Percentiles rank a stretch among this genome's conserved stretches.
These are phyloP conservation scores for Cephalopachus bancanus DNA, from an alignment of 2,797 vertebrate species.

Conservation along the genomic window DNA sequence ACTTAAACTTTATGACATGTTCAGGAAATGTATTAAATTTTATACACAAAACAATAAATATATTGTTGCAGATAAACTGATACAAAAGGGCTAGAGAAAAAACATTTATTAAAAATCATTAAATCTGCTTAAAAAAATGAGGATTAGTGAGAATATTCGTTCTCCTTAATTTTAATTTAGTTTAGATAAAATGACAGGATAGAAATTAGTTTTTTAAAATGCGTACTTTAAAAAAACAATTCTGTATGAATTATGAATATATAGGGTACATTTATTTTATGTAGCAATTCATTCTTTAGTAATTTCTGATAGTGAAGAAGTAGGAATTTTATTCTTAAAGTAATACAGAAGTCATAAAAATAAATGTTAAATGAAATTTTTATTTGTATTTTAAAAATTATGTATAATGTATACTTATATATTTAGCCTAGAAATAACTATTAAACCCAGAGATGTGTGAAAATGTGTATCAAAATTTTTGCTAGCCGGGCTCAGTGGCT, in stretches of 20 bases:
- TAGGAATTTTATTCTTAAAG: neutral
- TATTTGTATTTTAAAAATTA: neutral
- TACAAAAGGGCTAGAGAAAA: neutral
- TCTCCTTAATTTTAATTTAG: neutral
- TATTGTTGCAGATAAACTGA: neutral
- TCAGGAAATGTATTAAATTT: neutral
- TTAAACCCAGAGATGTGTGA: neutral
- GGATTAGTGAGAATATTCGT: neutral
- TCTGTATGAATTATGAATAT: neutral
- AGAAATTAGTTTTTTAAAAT: neutral
- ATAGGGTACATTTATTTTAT: neutral
- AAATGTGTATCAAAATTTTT: neutral
- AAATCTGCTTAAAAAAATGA: constrained; percentile 15
- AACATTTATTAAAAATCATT: neutral
- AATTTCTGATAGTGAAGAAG: neutral
- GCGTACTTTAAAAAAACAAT: neutral
- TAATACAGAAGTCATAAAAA: neutral
- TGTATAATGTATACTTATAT: neutral
- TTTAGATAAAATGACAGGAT: neutral
- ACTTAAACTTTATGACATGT: neutral
- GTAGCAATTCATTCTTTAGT: neutral
- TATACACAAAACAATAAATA: neutral
- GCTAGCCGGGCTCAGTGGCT: too few relatives aligned
- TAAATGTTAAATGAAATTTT: constrained; percentile 4
- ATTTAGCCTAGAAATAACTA: neutral